Evolutionary conservation across 2,888 invertebrate genomes (phyloP), one percentile per base, ranked within the genome.

Genomic region (Orchesellides sinensis): DNA sequence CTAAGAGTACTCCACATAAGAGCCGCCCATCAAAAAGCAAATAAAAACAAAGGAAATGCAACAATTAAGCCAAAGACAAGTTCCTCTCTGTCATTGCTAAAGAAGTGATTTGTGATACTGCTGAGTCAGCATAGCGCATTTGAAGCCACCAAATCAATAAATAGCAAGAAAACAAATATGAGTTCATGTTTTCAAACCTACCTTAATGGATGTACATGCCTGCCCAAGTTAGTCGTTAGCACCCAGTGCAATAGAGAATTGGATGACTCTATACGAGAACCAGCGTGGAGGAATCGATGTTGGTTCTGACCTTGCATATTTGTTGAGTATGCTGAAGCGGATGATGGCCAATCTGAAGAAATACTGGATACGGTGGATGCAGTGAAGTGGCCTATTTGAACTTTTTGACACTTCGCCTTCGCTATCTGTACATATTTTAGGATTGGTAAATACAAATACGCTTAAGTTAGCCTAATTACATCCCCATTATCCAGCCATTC

Each of bases 391-490:
- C 88, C 88, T 35, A 88, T 87, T 86, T 87, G 86, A 68, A 88
- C 87, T 52, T 87, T 87, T 49, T 86, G 87, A 68, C 88, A 88
- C 56, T 88, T 88, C 54, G 85, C 86, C 87, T 86, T 86, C 59
- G 88, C 88, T 83, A 88, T 88, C 88, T 88, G 83, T 56, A 70
- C n/a, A n/a, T n/a, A n/a, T n/a, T n/a, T n/a, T n/a, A n/a, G n/a
- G n/a, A n/a, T n/a, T n/a, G n/a, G n/a, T n/a, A n/a, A n/a, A n/a
- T n/a, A n/a, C n/a, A n/a, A n/a, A n/a, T n/a, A n/a, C n/a, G 25
- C 14, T 25, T 27, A 8, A 8, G 35, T 35, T 35, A 8, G 10
- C 23, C n/a, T 2, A 17, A 17, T 21, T 17, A 27, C 17, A 32
- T n/a, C 19, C 19, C 29, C 8, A 29, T 17, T 10, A 59, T n/a